Evolutionary conservation across 1,140 invertebrate genomes (phyloP).

Genomic region (Zaprionus gabonicus): DNA sequence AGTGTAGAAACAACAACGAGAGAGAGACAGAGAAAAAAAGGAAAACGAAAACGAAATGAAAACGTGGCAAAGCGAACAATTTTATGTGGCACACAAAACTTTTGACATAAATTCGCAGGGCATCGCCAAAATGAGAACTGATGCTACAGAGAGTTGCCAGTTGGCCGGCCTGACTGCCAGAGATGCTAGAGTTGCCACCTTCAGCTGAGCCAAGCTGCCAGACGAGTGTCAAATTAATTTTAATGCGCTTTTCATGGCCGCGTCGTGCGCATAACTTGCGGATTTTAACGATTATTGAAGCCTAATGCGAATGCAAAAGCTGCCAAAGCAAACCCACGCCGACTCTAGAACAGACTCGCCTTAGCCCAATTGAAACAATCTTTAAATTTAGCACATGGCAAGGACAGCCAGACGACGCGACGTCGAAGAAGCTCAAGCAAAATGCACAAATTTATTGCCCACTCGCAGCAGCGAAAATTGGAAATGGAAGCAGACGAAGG

Average conservation of each 20-base stretch:
- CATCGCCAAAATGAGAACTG: constrained; percentile 69
- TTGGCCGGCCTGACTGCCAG: constrained; percentile 19
- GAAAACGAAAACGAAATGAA: not conserved
- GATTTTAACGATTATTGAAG: constrained; percentile 78
- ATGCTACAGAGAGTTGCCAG: constrained; percentile 40
- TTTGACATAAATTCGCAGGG: constrained; percentile 76
- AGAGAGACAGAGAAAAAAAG: not conserved
- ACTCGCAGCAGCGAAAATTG: constrained; percentile 21
- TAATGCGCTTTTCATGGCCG: constrained; percentile 78
- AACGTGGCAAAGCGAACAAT: constrained; percentile 39
- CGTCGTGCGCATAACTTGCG: constrained; percentile 65
- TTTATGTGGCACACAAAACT: constrained; percentile 65
- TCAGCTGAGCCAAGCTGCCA: constrained; percentile 49
- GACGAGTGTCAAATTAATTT: constrained; percentile 80
- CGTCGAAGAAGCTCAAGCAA: constrained; percentile 11
- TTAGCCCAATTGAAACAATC: constrained; percentile 65
- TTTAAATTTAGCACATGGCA: constrained; percentile 73
- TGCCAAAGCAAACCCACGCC: not conserved
- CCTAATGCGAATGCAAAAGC: constrained; percentile 51
- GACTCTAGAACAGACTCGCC: not conserved
- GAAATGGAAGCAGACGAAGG: constrained; percentile 28
- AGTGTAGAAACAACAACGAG: constrained; percentile 20
- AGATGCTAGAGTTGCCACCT: constrained; percentile 66
- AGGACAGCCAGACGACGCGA: constrained; percentile 18
- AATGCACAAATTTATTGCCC: constrained; percentile 73